These are phyloP conservation scores for Apotomis turbidana DNA, from an alignment of 2,888 invertebrate genomes.

Conservation along the genomic window DNA sequence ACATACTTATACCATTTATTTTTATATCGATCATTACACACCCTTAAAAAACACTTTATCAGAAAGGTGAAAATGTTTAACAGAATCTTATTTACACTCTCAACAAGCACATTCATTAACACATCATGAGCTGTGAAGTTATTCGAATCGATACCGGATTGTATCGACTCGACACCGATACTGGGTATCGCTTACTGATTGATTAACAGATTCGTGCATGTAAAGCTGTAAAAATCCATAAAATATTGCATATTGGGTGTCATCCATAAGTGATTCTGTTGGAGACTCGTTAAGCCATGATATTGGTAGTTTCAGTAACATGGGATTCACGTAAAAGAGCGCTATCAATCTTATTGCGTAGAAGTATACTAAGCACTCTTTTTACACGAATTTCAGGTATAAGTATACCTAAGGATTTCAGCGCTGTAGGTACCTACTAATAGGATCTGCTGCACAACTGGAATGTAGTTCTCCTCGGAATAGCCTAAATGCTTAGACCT, in stretches of 20 bases:
- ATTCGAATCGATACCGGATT: background rate
- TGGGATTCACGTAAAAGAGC: too few species aligned
- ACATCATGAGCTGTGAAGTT: background rate
- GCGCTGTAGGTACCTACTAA: too few species aligned
- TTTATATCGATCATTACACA: too few species aligned
- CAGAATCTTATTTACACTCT: background rate
- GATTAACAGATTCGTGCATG: slow-evolving; percentile 11
- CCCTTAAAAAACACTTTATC: background rate
- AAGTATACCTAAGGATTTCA: too few species aligned
- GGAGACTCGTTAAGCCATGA: background rate
- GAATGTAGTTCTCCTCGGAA: too few species aligned
- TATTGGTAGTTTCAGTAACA: too few species aligned
- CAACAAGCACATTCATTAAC: background rate
- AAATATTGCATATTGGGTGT: slow-evolving; percentile 6
- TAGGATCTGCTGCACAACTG: too few species aligned
- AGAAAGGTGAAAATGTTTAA: background rate
- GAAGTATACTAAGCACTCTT: too few species aligned
- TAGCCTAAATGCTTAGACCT: too few species aligned
- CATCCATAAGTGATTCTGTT: background rate
- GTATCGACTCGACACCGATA: background rate
- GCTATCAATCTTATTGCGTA: too few species aligned
- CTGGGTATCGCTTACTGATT: slow-evolving; percentile 1
- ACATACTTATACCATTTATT: too few species aligned
- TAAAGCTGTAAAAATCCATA: background rate
- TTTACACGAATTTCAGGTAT: too few species aligned